phyloP scores from a whole-genome alignment of 2,888 invertebrate genomes.

The Ornithoptera alexandrae region DNA sequence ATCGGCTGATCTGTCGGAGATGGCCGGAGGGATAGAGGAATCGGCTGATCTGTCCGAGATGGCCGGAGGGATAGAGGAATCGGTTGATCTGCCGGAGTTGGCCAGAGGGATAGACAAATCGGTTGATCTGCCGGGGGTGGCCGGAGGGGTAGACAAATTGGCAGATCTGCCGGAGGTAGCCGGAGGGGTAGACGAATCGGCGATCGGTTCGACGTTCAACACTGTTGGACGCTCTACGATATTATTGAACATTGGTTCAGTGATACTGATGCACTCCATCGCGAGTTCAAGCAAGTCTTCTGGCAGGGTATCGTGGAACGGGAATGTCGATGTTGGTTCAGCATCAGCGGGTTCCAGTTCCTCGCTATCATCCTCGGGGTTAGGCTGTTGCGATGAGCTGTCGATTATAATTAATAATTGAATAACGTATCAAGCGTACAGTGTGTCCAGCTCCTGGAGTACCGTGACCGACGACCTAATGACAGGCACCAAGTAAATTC shows the following conservation, averaged over 20 bases:
- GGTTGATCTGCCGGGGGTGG: too few relatives aligned
- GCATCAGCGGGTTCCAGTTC: conserved; percentile 1
- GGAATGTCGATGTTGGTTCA: conserved; percentile 8
- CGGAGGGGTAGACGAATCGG: conserved; percentile 41
- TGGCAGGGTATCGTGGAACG: conserved; percentile 16
- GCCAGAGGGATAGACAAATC: too few relatives aligned
- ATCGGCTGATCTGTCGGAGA: too few relatives aligned
- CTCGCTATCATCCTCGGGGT: conserved; percentile 16
- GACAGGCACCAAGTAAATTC: too few relatives aligned
- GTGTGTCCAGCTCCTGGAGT: too few relatives aligned
- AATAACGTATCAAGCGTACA: too few relatives aligned
- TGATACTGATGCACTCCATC: conserved; percentile 24
- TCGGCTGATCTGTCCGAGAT: conserved; percentile 30
- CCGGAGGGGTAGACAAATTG: too few relatives aligned
- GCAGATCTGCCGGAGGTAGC: conserved; percentile 32
- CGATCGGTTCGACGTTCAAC: conserved; percentile 38
- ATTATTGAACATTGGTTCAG: conserved; percentile 10
- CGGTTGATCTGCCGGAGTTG: conserved; percentile 26
- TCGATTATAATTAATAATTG: conserved; percentile 20
- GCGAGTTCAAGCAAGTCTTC: conserved; percentile 11
- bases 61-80: conserved; percentile 41
- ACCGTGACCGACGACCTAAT: too few relatives aligned
- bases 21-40: too few relatives aligned
- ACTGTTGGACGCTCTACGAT: conserved; percentile 40
- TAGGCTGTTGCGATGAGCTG: conserved; percentile 29